phyloP scores from a whole-genome alignment of 2,113 vertebrate genomes.

The Clarias magur region DNA sequence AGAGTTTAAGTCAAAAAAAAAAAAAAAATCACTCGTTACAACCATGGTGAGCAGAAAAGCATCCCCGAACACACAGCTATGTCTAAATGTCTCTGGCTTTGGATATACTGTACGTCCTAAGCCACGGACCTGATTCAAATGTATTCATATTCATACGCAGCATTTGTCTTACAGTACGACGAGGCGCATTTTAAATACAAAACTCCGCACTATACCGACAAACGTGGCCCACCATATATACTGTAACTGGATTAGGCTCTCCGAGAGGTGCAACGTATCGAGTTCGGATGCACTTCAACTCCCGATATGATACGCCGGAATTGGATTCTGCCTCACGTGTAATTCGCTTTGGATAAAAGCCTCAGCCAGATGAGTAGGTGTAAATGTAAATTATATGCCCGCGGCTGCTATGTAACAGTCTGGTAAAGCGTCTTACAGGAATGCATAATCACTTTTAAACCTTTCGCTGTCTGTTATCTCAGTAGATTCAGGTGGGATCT shows the following conservation, averaged over 20 bases:
- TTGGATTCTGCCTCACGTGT: neutral
- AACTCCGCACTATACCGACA: neutral
- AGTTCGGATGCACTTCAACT: neutral
- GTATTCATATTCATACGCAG: neutral
- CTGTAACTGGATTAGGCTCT: neutral
- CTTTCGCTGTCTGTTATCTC: neutral
- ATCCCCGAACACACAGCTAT: neutral
- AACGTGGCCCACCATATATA: neutral
- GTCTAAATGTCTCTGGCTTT: too few relatives aligned
- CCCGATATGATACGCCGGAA: neutral
- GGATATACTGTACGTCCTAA: neutral
- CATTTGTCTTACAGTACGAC: neutral
- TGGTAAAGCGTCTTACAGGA: neutral
- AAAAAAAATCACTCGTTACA: neutral
- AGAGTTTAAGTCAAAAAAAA: neutral
- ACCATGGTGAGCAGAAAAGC: neutral
- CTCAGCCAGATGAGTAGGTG: neutral
- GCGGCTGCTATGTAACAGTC: neutral
- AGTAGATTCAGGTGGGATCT: neutral
- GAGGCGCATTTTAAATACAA: neutral
- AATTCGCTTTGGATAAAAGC: conserved; percentile 26
- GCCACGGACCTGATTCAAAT: neutral
- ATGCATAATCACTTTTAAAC: neutral
- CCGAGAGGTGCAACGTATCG: neutral
- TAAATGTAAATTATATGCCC: neutral